A percentile compares a stretch with the other conserved stretches of the same genome.
These are phyloP conservation scores for Sinelater perroti DNA, from an alignment of 2,888 invertebrate species.

Conservation along the genomic window DNA sequence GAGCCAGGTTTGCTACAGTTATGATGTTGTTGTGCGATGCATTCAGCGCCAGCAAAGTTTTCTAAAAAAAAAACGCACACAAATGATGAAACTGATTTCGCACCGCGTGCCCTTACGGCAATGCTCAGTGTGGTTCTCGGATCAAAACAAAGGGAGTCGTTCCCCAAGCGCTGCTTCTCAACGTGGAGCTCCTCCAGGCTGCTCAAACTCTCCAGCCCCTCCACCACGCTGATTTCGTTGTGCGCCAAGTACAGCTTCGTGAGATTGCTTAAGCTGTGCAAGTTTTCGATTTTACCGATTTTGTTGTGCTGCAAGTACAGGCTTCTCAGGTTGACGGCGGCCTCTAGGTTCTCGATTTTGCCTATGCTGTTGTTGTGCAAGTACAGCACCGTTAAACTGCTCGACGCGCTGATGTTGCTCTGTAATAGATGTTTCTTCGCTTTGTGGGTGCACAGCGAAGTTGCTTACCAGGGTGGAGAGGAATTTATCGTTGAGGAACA, in stretches of 20 bases:
- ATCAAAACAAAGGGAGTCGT: slow-evolving; percentile 72
- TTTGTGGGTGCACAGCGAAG: background rate
- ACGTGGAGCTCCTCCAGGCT: slow-evolving; percentile 73
- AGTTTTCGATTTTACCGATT: slow-evolving; percentile 76
- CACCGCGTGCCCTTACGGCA: too few species aligned
- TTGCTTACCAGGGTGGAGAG: slow-evolving; percentile 67
- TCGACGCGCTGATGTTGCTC: slow-evolving; percentile 56
- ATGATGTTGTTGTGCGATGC: slow-evolving; percentile 71
- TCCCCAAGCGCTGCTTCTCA: slow-evolving; percentile 70
- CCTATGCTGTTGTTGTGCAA: slow-evolving; percentile 71
- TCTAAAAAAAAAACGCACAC: slow-evolving; percentile 58
- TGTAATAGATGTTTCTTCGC: slow-evolving; percentile 40
- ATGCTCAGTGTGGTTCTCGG: slow-evolving; percentile 68
- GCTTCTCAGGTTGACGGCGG: slow-evolving; percentile 66
- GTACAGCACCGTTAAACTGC: slow-evolving; percentile 69
- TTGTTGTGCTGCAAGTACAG: slow-evolving; percentile 85
- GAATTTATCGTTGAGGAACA: slow-evolving; percentile 69
- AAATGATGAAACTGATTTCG: background rate
- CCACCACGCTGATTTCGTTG: slow-evolving; percentile 74
- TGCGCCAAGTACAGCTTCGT: slow-evolving; percentile 80
- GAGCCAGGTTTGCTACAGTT: slow-evolving; percentile 64
- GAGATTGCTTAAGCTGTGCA: slow-evolving; percentile 71
- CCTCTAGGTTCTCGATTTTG: slow-evolving; percentile 66
- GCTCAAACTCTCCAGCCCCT: slow-evolving; percentile 70
- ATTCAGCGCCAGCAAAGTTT: slow-evolving; percentile 67